Base-by-base conservation (phyloP, 1,140 invertebrate species). In the Mycetomoellerius zeteki region DNA sequence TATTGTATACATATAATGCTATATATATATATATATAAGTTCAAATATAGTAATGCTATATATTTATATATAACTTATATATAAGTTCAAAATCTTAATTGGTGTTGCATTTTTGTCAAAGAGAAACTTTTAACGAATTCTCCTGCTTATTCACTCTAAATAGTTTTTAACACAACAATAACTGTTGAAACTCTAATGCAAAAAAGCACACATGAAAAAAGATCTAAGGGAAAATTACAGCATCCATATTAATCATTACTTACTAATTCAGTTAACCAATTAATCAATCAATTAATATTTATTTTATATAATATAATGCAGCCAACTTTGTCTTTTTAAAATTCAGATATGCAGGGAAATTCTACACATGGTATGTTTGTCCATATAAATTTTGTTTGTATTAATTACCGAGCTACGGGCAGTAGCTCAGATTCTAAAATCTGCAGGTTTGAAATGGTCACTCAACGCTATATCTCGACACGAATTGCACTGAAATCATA, bases 401-500 rank as follows among this genome's bases (percentile, higher is more conserved):
- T 84, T 84, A 84, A 84, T 84, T 75, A 47, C 80, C 12, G 3
- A 30, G 54, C 16, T 19, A 56, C 24, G 24, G 16, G 12, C 4
- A 30, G 14, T 60, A n/a, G n/a, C n/a, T n/a, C n/a, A n/a, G n/a
- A 47, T 33, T 50, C 50, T 37, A 71, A 69, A 81, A 81, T 82
- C 37, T 72, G 37, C 37, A 43, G 12, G 21, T 47, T 75, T 24
- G 69, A 33, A 47, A 84, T 56, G 27, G 77, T 6, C 37, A 30
- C 7, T 67, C 54, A 4, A 16, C 6, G 14, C 24, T 30, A 33
- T 19, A 30, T 60, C 37, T 60, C 56, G 54, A 82, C 52, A 52
- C 6, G 50, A 69, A 71, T 71, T 56, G 64, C 19, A 72, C n/a
- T n/a, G 77, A 87, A 89, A 85, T 78, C 58, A 27, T n/a, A 88